Evolutionary conservation across 92 coral and sea anemone genomes (phyloP).

Genomic region (Ricordea florida): DNA sequence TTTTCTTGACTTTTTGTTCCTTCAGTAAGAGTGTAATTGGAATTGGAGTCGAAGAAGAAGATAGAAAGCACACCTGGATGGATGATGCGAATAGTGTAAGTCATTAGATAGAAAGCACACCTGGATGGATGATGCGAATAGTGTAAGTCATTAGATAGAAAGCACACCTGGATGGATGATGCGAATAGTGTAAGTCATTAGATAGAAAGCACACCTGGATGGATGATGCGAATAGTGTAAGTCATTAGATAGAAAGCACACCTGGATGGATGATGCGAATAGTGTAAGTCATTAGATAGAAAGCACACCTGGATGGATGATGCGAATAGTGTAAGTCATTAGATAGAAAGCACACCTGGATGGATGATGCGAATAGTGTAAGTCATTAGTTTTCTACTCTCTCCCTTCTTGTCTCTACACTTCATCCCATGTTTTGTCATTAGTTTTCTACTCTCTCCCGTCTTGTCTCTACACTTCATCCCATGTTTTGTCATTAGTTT

Average conservation of each 20-base stretch:
- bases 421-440: too few species aligned
- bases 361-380: constrained; percentile 90
- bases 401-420: too few species aligned
- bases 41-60: constrained; percentile 96
- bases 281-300: constrained; percentile 68
- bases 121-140: constrained; percentile 98
- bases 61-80: constrained; percentile 98
- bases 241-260: constrained; percentile 54
- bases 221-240: constrained; percentile 97
- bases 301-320: constrained; percentile 92
- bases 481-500: too few species aligned
- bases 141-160: constrained; percentile 76
- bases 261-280: constrained; percentile 92
- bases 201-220: constrained; percentile 93
- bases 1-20: neutral
- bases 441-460: too few species aligned
- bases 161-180: constrained; percentile 99
- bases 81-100: constrained; percentile 98
- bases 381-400: too few species aligned
- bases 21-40: constrained; percentile 91
- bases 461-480: too few species aligned
- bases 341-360: constrained; percentile 74
- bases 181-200: constrained; percentile 87
- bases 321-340: constrained; percentile 84
- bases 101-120: constrained; percentile 75